These are phyloP conservation scores for Catocala nupta DNA, from an alignment of 2,888 invertebrate genomes.

Conservation along the genomic window DNA sequence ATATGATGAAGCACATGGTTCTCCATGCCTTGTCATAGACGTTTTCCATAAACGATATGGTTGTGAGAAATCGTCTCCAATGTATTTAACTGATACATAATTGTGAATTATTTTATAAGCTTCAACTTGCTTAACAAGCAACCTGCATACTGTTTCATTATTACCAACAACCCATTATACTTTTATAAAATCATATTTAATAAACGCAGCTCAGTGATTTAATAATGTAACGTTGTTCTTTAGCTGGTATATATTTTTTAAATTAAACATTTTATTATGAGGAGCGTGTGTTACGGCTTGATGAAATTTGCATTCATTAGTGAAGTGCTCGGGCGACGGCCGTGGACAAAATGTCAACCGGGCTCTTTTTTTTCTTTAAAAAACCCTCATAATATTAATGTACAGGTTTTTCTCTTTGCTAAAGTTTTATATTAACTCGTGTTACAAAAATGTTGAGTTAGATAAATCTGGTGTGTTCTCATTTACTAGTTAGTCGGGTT, in stretches of 20 bases:
- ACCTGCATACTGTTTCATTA: neutral
- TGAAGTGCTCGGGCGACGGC: slow-evolving; percentile 59
- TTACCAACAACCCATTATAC: slow-evolving; percentile 5
- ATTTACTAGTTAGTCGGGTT: slow-evolving; percentile 22
- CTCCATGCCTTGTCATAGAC: too few species aligned
- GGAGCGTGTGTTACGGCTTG: slow-evolving; percentile 69
- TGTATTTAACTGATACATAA: too few species aligned
- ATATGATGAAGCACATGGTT: too few species aligned
- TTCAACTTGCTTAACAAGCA: neutral
- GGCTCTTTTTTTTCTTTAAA: slow-evolving; percentile 41
- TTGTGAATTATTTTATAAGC: too few species aligned
- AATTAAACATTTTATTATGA: slow-evolving; percentile 71
- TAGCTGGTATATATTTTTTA: slow-evolving; percentile 52
- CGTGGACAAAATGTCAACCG: slow-evolving; percentile 57
- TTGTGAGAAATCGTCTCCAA: too few species aligned
- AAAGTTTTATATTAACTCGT: slow-evolving; percentile 49
- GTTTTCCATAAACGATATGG: too few species aligned
- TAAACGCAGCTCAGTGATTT: slow-evolving; percentile 54
- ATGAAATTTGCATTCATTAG: slow-evolving; percentile 84
- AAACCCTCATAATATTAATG: slow-evolving; percentile 51
- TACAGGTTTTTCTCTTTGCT: slow-evolving; percentile 41
- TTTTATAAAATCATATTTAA: slow-evolving; percentile 38
- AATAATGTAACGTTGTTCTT: slow-evolving; percentile 53
- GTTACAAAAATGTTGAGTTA: slow-evolving; percentile 30
- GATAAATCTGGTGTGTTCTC: slow-evolving; percentile 35